Evolutionary conservation across 1,140 invertebrate genomes (phyloP).

Genomic region (Gryon sp.): DNA sequence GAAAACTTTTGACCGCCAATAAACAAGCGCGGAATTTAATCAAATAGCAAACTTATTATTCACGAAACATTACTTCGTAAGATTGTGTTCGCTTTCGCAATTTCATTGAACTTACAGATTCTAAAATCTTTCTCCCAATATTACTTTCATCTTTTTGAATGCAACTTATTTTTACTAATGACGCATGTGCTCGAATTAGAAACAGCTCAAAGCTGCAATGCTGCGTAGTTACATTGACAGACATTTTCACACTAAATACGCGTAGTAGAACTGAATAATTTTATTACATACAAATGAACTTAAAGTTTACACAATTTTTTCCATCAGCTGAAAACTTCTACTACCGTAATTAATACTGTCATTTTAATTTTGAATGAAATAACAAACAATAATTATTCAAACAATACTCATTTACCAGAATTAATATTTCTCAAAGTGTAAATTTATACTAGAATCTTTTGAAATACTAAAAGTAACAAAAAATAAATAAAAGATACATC

Average conservation of each 20-base stretch:
- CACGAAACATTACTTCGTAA: background rate
- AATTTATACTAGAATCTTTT: background rate
- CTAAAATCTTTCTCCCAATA: constrained; percentile 19
- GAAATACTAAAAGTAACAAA: background rate
- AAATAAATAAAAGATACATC: background rate
- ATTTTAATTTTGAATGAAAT: too few relatives aligned
- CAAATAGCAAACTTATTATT: constrained; percentile 6
- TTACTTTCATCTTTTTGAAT: constrained; percentile 40
- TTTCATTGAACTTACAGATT: constrained; percentile 13
- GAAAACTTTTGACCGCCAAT: background rate
- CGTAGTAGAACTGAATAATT: too few relatives aligned
- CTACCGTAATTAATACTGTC: too few relatives aligned
- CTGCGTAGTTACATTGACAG: constrained; percentile 32
- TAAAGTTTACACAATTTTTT: too few relatives aligned
- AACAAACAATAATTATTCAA: too few relatives aligned
- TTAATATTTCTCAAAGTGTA: too few relatives aligned
- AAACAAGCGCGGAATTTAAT: constrained; percentile 22
- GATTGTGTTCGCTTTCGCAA: background rate
- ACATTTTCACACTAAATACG: too few relatives aligned
- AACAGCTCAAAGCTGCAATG: constrained; percentile 24
- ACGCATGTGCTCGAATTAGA: constrained; percentile 52
- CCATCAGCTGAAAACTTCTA: too few relatives aligned
- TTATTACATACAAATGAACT: too few relatives aligned
- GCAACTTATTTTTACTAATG: constrained; percentile 54
- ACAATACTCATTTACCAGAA: too few relatives aligned